These are phyloP conservation scores for Hyla sarda DNA, from an alignment of 2,113 vertebrate species.

Conservation along the genomic window DNA sequence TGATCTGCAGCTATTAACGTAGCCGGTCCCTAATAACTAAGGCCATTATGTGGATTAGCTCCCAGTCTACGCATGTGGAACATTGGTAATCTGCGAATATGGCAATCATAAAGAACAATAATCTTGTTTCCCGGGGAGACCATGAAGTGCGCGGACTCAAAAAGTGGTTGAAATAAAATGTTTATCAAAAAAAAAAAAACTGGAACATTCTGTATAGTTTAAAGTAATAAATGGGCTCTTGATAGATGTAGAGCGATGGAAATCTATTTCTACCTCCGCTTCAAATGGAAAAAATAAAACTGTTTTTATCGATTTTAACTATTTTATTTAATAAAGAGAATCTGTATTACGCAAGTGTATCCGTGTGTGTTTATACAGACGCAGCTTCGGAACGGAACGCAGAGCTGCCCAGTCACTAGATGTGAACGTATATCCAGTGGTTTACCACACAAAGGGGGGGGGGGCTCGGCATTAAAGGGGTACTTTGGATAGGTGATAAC, in stretches of 20 bases:
- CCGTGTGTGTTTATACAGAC: not conserved
- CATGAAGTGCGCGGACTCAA: not conserved
- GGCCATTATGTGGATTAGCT: constrained; percentile 3
- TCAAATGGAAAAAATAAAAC: not conserved
- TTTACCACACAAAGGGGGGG: too few species aligned
- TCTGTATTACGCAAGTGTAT: not conserved
- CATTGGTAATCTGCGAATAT: not conserved
- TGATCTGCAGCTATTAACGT: not conserved
- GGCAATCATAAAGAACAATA: not conserved
- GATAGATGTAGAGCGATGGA: not conserved
- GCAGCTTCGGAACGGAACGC: not conserved
- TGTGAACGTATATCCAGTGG: too few species aligned
- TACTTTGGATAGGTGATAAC: too few species aligned
- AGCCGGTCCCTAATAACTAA: not conserved
- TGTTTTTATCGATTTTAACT: constrained; percentile 10
- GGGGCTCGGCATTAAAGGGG: too few species aligned
- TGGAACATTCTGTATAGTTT: not conserved
- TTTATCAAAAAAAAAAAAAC: not conserved
- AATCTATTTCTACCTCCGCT: not conserved
- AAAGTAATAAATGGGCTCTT: not conserved
- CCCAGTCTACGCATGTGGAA: not conserved
- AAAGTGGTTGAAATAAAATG: not conserved
- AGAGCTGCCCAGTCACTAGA: too few species aligned
- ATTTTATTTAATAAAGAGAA: constrained; percentile 23
- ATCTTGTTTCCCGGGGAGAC: not conserved